Base-by-base conservation (phyloP, 2,888 invertebrate genomes). In the Neuroscelio doddi region DNA sequence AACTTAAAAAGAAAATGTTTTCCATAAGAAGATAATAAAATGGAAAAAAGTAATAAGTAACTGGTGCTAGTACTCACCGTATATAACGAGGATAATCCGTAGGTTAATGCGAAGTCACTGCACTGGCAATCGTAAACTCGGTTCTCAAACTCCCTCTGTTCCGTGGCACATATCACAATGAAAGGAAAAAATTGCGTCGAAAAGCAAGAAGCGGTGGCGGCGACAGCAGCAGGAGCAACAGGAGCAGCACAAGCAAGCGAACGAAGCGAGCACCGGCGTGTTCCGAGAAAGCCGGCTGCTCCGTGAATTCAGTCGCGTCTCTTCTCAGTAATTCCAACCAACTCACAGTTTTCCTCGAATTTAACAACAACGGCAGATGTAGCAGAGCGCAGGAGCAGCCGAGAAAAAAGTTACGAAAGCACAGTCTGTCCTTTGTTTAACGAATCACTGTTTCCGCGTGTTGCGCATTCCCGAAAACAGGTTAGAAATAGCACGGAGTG, bases 71-170 rank as follows among this genome's bases (percentile, higher is more conserved):
- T n/a, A 38, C 65, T 69, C 42, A 69, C 68, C 68, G 68, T 63
- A 63, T 59, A 57, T n/a, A 63, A 69, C 64, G 63, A 65, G 65
- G 58, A 65, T 59, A 69, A 69, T 69, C 65, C 68, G 51, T 46
- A 41, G 68, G 52, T 59, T 49, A 56, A 49, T 42, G 55, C 49
- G 46, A 65, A 57, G 63, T 56, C 68, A 69, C 68, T 68, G 62
- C 64, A 64, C 64, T 62, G 24, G 42, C 27, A 52, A 52, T 26
- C 32, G 36, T 39, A 44, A 34, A 29, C 26, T 39, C 15, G 27
- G 15, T 15, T 49, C 14, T 16, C 17, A 29, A 21, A n/a, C 30
- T 29, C 17, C 27, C 15, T 29, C 16, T 15, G 26, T 41, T 32
- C 41, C 41, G 41, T 51, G 32, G 52, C 44, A 44, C 44, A 52